Base-by-base conservation (phyloP, 2,888 invertebrate genomes). In the Nomada fucata region DNA sequence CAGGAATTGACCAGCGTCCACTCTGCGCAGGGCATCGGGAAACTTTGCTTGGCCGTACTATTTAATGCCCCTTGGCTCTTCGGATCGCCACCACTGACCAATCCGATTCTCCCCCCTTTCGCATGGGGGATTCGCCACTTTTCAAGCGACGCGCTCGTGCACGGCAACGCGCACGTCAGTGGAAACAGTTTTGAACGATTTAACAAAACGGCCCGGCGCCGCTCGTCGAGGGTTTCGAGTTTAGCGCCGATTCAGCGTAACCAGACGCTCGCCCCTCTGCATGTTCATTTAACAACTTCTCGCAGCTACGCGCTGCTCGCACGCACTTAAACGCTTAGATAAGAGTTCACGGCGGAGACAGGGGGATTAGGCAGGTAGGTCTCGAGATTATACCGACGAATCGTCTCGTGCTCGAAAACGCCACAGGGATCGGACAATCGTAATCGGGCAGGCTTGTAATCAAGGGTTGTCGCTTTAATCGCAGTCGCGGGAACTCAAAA, bases 1-100 rank as follows among this genome's bases (percentile, higher is more conserved):
- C 76, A 78, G 86, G 83, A 80, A 86, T 83, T 42, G 86, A 85
- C 67, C 85, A 79, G 79, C 81, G 86, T 86, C 83, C 83, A 81
- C 69, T 83, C 65, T 63, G 83, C 78, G 64, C 64, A 57, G 69
- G 75, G 63, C 79, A 47, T 63, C 20, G 69, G 61, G 44, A 83
- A 80, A 83, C 72, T 85, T 83, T 85, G 65, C 73, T 69, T 53
- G 74, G 57, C 52, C 72, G 70, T 71, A 77, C 77, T 53, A 53
- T 50, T 74, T 72, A 75, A 83, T 69, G 78, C 75, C 80, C 74
- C 77, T 80, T 74, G 77, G 71, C 80, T 83, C 36, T 65, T 63
- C 76, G 83, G 60, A 47, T 26, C 61, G 18, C 26, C 47, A 7
- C 55, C 55, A n/a, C 23, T 23, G 55, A 5, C 23, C 23, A 1